Percentiles rank a stretch among this genome's conserved stretches.
Conservation (phyloP, 2,113 vertebrate species). For the Porphyrio hochstetteri region DNA sequence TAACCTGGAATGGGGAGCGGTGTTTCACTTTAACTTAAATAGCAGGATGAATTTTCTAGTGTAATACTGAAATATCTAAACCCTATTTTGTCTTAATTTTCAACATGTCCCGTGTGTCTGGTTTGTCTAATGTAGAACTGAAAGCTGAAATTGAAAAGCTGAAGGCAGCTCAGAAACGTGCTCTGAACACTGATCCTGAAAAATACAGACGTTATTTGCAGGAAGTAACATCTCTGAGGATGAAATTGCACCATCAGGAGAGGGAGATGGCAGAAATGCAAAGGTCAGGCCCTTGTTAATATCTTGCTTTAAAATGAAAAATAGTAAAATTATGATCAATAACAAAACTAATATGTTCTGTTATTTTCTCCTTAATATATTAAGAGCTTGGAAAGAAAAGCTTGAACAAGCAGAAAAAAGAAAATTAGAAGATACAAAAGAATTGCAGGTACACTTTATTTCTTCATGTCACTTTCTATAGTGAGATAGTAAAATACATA, state of each 20-base stretch:
- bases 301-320: not conserved
- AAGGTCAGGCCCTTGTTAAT: slow-evolving; percentile 70
- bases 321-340: not conserved
- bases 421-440: slow-evolving; percentile 89
- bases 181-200: slow-evolving; percentile 82
- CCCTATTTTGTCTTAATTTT: not conserved
- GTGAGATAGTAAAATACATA: not conserved
- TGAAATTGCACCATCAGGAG: slow-evolving; percentile 87
- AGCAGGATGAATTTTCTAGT: not conserved
- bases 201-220: slow-evolving; percentile 84
- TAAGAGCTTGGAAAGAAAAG: slow-evolving; percentile 91
- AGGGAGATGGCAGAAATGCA: slow-evolving; percentile 88
- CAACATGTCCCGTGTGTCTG: not conserved
- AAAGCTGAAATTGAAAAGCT: slow-evolving; percentile 96
- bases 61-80: not conserved
- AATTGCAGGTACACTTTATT: slow-evolving; percentile 83
- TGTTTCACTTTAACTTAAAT: not conserved
- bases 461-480: not conserved
- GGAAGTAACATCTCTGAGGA: slow-evolving; percentile 84
- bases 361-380: not conserved
- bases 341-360: not conserved
- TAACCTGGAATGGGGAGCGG: not conserved
- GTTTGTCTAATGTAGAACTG: slow-evolving; percentile 78
- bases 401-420: slow-evolving; percentile 89
- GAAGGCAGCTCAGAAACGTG: slow-evolving; percentile 85